phyloP scores from a whole-genome alignment of 2,113 vertebrate species.

The Stictonetta naevosa region DNA sequence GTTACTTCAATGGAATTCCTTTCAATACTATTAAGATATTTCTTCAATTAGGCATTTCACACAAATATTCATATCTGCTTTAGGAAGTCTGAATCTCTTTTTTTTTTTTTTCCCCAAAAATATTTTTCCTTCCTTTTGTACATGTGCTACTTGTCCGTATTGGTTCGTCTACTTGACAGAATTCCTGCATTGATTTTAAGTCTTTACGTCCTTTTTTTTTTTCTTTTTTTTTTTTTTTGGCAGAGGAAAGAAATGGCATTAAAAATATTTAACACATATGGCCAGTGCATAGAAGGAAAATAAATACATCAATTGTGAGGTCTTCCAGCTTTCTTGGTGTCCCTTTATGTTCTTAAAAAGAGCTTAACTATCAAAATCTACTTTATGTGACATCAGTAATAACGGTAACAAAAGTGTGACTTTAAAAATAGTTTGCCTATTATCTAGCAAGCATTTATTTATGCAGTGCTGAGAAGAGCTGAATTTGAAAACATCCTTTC shows the following conservation, averaged over 20 bases:
- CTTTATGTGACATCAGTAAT: not conserved
- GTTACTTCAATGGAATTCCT: not conserved
- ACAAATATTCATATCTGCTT: not conserved
- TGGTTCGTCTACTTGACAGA: not conserved
- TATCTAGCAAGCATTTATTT: slow-evolving; percentile 69
- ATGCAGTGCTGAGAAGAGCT: slow-evolving; percentile 61
- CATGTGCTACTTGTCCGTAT: not conserved
- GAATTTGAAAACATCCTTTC: slow-evolving; percentile 64
- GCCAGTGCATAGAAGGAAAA: not conserved
- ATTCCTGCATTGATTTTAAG: not conserved
- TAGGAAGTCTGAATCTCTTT: not conserved
- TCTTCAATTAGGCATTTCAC: not conserved
- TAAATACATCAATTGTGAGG: not conserved
- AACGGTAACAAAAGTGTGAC: not conserved
- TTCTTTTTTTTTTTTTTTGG: not conserved
- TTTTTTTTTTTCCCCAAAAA: accelerated
- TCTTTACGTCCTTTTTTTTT: not conserved
- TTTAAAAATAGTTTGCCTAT: slow-evolving; percentile 61
- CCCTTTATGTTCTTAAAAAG: not conserved
- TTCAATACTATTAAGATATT: not conserved
- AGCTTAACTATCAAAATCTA: not conserved
- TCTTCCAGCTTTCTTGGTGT: not conserved
- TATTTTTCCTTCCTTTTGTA: not conserved
- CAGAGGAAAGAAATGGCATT: not conserved
- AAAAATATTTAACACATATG: not conserved